phyloP scores from a whole-genome alignment of 1,140 invertebrate genomes.

The Nomia melanderi region DNA sequence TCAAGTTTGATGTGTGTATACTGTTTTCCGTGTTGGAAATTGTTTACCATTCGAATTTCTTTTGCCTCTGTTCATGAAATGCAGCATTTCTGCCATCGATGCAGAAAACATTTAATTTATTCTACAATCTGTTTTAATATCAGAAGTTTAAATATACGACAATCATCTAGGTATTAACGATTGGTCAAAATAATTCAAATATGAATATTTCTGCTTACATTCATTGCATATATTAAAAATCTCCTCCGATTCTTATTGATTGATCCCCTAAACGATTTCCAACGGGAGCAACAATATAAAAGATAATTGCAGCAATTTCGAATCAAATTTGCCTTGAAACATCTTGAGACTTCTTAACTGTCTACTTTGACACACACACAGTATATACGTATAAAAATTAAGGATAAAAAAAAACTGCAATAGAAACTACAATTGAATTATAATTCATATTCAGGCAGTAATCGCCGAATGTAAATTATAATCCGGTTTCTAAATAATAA shows the following conservation, averaged over 20 bases:
- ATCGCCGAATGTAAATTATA: slow-evolving; percentile 24
- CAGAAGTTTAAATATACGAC: too few species aligned
- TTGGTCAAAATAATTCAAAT: too few species aligned
- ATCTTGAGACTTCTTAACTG: neutral
- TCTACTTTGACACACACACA: neutral
- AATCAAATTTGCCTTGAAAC: too few species aligned
- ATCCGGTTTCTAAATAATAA: slow-evolving; percentile 18
- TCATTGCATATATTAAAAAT: too few species aligned
- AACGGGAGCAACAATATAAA: neutral
- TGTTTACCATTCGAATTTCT: neutral
- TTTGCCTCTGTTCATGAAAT: neutral
- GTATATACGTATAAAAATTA: neutral
- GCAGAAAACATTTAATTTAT: neutral
- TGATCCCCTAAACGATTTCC: neutral
- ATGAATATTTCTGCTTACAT: too few species aligned
- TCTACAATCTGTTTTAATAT: neutral
- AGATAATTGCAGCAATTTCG: too few species aligned
- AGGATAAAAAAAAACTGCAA: neutral
- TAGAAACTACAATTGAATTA: slow-evolving; percentile 2
- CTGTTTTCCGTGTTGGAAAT: neutral
- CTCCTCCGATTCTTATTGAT: too few species aligned
- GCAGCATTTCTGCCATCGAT: neutral
- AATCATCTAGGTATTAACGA: too few species aligned
- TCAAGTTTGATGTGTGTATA: neutral
- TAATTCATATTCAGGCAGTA: slow-evolving; percentile 7